Percentiles rank a stretch among this genome's conserved stretches.
phyloP scores from a whole-genome alignment of 2,113 vertebrate genomes.

The Garra rufa region DNA sequence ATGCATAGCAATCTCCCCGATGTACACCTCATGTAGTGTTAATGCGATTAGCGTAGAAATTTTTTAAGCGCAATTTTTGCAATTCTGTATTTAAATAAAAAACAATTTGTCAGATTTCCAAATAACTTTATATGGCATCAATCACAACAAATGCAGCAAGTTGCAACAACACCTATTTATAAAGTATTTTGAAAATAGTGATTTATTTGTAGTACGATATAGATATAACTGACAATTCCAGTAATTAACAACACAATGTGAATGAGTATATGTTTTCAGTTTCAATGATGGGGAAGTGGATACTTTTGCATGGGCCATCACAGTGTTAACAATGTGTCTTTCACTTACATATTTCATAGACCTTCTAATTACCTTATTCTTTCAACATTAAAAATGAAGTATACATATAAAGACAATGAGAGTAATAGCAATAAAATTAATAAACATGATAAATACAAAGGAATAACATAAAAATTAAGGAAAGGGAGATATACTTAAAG shows the following conservation, averaged over 20 bases:
- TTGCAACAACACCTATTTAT: not conserved
- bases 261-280: not conserved
- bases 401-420: constrained; percentile 4
- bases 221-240: not conserved
- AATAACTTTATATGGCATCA: constrained; percentile 37
- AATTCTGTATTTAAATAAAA: constrained; percentile 77
- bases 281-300: not conserved
- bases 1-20: constrained; percentile 9
- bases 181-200: not conserved
- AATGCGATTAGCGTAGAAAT: constrained; percentile 71
- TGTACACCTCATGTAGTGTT: constrained; percentile 63
- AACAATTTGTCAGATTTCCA: constrained; percentile 56
- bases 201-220: constrained; percentile 14
- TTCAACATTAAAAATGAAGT: not conserved
- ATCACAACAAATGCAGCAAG: constrained; percentile 16
- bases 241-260: not conserved
- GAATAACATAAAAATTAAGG: not conserved
- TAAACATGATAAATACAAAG: constrained; percentile 8
- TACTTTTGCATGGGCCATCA: constrained; percentile 10
- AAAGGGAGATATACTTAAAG: not conserved
- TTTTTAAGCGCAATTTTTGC: constrained; percentile 83
- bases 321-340: not conserved
- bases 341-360: not conserved
- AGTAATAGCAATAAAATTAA: not conserved
- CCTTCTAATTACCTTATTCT: not conserved